phyloP scores from a whole-genome alignment of 2,113 vertebrate genomes.

The Sclerurus mexicanus region DNA sequence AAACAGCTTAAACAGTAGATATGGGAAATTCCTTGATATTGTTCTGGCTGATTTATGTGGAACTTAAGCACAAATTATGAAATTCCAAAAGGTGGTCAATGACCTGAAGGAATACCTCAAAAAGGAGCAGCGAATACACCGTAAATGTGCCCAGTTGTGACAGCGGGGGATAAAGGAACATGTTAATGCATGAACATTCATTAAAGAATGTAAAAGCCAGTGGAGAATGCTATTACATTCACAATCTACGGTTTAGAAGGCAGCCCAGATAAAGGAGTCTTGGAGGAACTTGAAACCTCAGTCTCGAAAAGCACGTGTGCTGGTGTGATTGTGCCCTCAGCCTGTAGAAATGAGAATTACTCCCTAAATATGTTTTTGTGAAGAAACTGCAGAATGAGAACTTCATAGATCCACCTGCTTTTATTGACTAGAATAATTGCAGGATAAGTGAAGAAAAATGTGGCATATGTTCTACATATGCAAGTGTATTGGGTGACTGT shows the following conservation, averaged over 20 bases:
- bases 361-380: background rate
- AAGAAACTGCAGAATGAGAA: background rate
- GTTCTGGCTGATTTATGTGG: background rate
- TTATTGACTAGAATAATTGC: background rate
- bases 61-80: background rate
- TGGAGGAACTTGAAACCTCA: background rate
- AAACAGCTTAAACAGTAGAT: background rate
- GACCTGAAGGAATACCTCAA: background rate
- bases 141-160: background rate
- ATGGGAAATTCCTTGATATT: background rate
- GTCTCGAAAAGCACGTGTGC: fast-evolving
- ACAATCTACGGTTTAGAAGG: background rate
- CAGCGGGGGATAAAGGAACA: background rate
- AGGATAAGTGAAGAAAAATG: background rate
- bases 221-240: background rate
- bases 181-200: background rate
- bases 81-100: background rate
- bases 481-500: background rate
- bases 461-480: background rate
- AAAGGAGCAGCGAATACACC: background rate
- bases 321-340: background rate
- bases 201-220: background rate
- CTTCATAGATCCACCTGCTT: background rate
- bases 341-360: background rate
- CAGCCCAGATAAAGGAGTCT: background rate